These are phyloP conservation scores for Setophaga coronata DNA, from an alignment of 2,113 vertebrate genomes.

Conservation along the genomic window DNA sequence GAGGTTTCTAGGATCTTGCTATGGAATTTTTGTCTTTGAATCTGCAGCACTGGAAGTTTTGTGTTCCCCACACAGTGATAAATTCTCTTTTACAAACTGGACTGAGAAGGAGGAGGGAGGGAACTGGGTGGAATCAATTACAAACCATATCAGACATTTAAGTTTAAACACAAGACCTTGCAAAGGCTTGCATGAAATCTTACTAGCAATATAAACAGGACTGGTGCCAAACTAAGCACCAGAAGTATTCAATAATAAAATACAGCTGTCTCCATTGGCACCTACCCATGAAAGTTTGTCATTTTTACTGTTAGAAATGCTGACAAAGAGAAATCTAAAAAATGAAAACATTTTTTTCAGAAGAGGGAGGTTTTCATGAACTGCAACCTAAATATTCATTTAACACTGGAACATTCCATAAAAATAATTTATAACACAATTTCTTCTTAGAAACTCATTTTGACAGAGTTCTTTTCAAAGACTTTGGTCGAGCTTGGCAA, in stretches of 20 bases:
- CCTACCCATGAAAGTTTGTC: slow-evolving; percentile 69
- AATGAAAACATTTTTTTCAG: slow-evolving; percentile 71
- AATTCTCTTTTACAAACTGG: slow-evolving; percentile 47
- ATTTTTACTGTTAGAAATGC: slow-evolving; percentile 75
- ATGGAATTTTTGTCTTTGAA: slow-evolving; percentile 41
- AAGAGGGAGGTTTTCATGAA: slow-evolving; percentile 61
- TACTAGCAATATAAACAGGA: slow-evolving; percentile 73
- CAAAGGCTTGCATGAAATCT: slow-evolving; percentile 74
- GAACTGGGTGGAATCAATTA: slow-evolving; percentile 73
- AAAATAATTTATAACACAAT: slow-evolving; percentile 73
- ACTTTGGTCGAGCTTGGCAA: slow-evolving; percentile 39
- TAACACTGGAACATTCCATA: slow-evolving; percentile 62
- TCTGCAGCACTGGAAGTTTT: not conserved
- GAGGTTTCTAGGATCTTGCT: not conserved
- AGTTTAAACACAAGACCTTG: slow-evolving; percentile 65
- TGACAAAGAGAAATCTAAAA: slow-evolving; percentile 75
- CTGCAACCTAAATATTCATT: slow-evolving; percentile 71
- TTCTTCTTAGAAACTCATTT: slow-evolving; percentile 66
- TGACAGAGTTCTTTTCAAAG: slow-evolving; percentile 52
- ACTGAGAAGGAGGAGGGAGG: slow-evolving; percentile 32
- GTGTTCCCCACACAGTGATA: slow-evolving; percentile 30
- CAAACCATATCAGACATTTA: slow-evolving; percentile 67
- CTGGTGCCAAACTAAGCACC: slow-evolving; percentile 73
- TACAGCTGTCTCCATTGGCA: slow-evolving; percentile 76
- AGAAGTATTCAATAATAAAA: slow-evolving; percentile 80